phyloP scores from a whole-genome alignment of 1,140 invertebrate species.

The Drosophila asahinai region DNA sequence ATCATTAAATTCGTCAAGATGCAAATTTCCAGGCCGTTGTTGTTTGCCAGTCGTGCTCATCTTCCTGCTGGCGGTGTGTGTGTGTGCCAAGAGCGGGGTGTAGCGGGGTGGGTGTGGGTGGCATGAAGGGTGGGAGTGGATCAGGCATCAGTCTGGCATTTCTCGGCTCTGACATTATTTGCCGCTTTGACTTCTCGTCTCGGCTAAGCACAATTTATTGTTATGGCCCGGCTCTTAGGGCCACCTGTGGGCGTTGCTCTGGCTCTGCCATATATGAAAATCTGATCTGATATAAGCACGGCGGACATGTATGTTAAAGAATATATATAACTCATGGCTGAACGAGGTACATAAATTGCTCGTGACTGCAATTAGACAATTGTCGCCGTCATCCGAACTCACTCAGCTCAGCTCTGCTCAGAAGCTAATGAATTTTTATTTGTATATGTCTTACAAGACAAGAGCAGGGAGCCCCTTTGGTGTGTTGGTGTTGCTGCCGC shows the following conservation, averaged over 20 bases:
- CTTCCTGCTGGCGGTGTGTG: slow-evolving; percentile 56
- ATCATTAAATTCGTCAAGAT: slow-evolving; percentile 84
- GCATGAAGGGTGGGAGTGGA: slow-evolving; percentile 25
- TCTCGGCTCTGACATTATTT: slow-evolving; percentile 51
- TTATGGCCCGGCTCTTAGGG: slow-evolving; percentile 56
- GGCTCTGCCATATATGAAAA: slow-evolving; percentile 20
- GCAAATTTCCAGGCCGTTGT: slow-evolving; percentile 71
- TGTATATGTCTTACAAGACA: slow-evolving; percentile 78
- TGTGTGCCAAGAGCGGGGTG: slow-evolving; percentile 26
- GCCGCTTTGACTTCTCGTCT: slow-evolving; percentile 36
- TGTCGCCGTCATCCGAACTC: slow-evolving; percentile 74
- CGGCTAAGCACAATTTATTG: slow-evolving; percentile 61
- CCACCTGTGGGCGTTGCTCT: slow-evolving; percentile 62
- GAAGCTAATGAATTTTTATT: slow-evolving; percentile 81
- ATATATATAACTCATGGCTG: slow-evolving; percentile 71
- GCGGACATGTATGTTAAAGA: slow-evolving; percentile 19
- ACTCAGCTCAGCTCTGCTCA: slow-evolving; percentile 51
- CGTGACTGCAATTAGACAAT: slow-evolving; percentile 83
- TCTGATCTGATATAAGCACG: slow-evolving; percentile 43
- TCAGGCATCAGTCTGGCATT: slow-evolving; percentile 48
- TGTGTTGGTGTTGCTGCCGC: slow-evolving; percentile 72
- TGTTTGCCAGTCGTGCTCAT: slow-evolving; percentile 74
- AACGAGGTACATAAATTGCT: slow-evolving; percentile 79
- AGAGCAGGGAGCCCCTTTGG: slow-evolving; percentile 48
- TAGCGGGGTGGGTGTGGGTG: slow-evolving; percentile 8